Evolutionary conservation across 2,888 invertebrate genomes (phyloP).

Genomic region (Trissoscelio sp.): DNA sequence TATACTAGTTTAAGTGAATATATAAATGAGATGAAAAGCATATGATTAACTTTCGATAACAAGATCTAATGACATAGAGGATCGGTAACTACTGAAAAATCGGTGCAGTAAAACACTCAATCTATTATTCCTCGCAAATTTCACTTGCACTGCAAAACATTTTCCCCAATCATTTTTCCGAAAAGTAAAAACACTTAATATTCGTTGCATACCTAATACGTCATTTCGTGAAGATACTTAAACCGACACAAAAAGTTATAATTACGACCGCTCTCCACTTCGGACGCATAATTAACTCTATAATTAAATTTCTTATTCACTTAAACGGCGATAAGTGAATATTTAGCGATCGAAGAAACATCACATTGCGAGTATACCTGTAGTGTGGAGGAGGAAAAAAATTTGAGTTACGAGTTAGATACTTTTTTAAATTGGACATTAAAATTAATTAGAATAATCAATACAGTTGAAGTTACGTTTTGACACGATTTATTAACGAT

Average conservation of each 20-base stretch:
- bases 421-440: too few species aligned
- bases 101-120: slow-evolving; percentile 29
- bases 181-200: slow-evolving; percentile 34
- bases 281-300: slow-evolving; percentile 37
- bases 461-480: too few species aligned
- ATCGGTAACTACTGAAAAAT: slow-evolving; percentile 26
- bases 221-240: slow-evolving; percentile 30
- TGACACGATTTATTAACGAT: too few species aligned
- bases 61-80: slow-evolving; percentile 33
- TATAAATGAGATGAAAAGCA: slow-evolving; percentile 6
- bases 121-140: slow-evolving; percentile 24
- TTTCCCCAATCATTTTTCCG: slow-evolving; percentile 30
- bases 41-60: slow-evolving; percentile 51
- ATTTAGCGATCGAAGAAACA: slow-evolving; percentile 25
- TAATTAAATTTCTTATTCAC: slow-evolving; percentile 51
- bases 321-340: slow-evolving; percentile 41
- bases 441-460: too few species aligned
- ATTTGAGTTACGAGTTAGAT: too few species aligned
- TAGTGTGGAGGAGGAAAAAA: too few species aligned
- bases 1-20: too few species aligned
- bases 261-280: slow-evolving; percentile 18
- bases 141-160: slow-evolving; percentile 42
- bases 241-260: slow-evolving; percentile 32
- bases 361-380: too few species aligned
- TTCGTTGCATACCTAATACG: slow-evolving; percentile 10